Evolutionary conservation across 1,140 invertebrate species (phyloP).

Genomic region (Fragariocoptes setiger): DNA sequence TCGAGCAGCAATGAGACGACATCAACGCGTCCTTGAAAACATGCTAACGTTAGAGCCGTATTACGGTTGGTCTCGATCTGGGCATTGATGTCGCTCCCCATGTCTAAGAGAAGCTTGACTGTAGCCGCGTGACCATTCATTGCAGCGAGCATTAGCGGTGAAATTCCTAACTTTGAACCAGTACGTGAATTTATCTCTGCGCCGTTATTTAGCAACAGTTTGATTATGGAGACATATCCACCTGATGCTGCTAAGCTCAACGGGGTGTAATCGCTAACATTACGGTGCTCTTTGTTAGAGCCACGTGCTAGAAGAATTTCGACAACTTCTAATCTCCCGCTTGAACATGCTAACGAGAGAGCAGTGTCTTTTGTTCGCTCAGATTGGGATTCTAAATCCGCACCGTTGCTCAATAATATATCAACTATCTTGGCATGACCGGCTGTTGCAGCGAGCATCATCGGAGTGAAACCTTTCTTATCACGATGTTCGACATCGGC

Average conservation of each 20-base stretch:
- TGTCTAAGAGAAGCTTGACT: slow-evolving; percentile 55
- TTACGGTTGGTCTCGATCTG: slow-evolving; percentile 98
- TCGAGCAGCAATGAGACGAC: slow-evolving; percentile 81
- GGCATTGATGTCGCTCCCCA: slow-evolving; percentile 96
- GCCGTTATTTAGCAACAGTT: slow-evolving; percentile 46
- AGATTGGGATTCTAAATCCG: slow-evolving; percentile 87
- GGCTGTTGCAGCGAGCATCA: slow-evolving; percentile 82
- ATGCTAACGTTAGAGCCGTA: slow-evolving; percentile 87
- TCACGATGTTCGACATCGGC: slow-evolving; percentile 89
- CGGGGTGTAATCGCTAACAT: slow-evolving; percentile 96
- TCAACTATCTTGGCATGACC: slow-evolving; percentile 67
- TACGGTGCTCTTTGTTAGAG: slow-evolving; percentile 93
- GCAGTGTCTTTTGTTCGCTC: slow-evolving; percentile 96
- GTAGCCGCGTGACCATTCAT: slow-evolving; percentile 89
- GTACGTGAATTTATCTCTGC: slow-evolving; percentile 95
- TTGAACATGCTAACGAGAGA: slow-evolving; percentile 78
- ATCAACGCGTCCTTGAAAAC: slow-evolving; percentile 94
- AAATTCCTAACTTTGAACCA: slow-evolving; percentile 84
- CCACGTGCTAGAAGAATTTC: slow-evolving; percentile 53
- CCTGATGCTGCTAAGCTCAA: slow-evolving; percentile 84
- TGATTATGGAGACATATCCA: slow-evolving; percentile 94
- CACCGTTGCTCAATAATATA: slow-evolving; percentile 46
- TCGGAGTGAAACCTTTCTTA: slow-evolving; percentile 92
- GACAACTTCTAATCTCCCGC: slow-evolving; percentile 76
- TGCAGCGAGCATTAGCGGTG: slow-evolving; percentile 89